phyloP scores from a whole-genome alignment of 2,113 vertebrate genomes.

The Menidia beryllina region DNA sequence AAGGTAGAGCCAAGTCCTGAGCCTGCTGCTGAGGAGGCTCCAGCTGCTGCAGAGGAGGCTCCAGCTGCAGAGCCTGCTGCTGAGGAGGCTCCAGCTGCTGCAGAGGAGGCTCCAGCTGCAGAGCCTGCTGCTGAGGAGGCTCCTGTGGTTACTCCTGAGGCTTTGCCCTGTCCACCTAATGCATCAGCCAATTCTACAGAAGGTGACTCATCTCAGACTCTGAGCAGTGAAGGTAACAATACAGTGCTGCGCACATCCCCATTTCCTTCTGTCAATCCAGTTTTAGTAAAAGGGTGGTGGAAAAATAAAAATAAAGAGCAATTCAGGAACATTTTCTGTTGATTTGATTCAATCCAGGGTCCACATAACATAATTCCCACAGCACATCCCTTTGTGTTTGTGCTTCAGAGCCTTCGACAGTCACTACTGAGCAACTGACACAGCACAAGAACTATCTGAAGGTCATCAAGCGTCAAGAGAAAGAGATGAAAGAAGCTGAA shows the following conservation, averaged over 20 bases:
- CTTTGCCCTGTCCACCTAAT: conserved; percentile 14
- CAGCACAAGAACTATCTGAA: conserved; percentile 90
- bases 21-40: conserved; percentile 5
- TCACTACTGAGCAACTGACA: conserved; percentile 86
- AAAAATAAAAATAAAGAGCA: neutral
- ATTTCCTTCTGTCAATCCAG: conserved; percentile 6
- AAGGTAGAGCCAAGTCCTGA: conserved; percentile 5
- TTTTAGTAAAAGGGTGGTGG: neutral
- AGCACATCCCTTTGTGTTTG: conserved; percentile 14
- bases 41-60: conserved; percentile 24
- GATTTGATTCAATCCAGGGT: conserved; percentile 7
- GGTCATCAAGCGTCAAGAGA: conserved; percentile 91
- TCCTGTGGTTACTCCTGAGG: conserved; percentile 4
- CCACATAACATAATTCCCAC: neutral
- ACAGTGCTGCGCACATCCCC: conserved; percentile 9
- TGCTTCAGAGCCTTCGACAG: conserved; percentile 84
- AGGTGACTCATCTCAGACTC: conserved; percentile 39
- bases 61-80: conserved; percentile 27
- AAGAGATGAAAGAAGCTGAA: conserved; percentile 89
- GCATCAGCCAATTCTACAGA: neutral
- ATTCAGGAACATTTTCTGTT: conserved; percentile 3
- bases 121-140: neutral
- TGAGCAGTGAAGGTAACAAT: conserved; percentile 48
- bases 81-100: conserved; percentile 2
- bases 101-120: neutral